Percentiles rank a stretch among this genome's conserved stretches.
phyloP scores from a whole-genome alignment of 1,140 invertebrate genomes.

The Melipona quadrifasciata region DNA sequence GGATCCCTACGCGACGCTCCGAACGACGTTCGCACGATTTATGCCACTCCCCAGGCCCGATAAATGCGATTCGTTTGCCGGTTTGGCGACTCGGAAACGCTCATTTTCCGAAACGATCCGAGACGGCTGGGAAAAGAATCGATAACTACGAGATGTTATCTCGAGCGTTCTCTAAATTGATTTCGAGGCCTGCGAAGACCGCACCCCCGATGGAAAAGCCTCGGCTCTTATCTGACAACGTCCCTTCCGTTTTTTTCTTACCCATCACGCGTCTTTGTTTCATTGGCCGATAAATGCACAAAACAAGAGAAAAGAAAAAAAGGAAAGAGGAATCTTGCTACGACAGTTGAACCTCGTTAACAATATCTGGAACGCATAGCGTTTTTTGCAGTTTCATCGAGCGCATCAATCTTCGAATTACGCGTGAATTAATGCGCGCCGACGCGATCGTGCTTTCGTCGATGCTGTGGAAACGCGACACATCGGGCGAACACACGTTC shows the following conservation, averaged over 20 bases:
- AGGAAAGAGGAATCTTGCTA: neutral
- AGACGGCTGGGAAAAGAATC: conserved; percentile 50
- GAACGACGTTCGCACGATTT: neutral
- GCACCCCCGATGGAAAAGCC: conserved; percentile 44
- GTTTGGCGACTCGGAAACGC: conserved; percentile 12
- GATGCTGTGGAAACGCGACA: conserved; percentile 38
- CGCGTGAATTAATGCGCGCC: conserved; percentile 64
- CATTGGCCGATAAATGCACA: neutral
- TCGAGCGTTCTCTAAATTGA: conserved; percentile 76
- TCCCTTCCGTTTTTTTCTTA: conserved; percentile 69
- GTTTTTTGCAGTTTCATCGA: conserved; percentile 55
- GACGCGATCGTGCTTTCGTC: neutral
- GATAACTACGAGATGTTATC: conserved; percentile 64
- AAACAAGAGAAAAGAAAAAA: neutral
- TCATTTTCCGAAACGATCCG: conserved; percentile 14
- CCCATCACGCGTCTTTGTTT: conserved; percentile 65
- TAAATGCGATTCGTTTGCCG: neutral
- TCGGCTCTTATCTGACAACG: conserved; percentile 70
- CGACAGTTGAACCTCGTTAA: neutral
- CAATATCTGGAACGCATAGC: neutral
- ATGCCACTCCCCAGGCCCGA: neutral
- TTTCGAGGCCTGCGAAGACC: conserved; percentile 69
- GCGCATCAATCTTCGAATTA: conserved; percentile 75
- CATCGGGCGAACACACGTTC: neutral
- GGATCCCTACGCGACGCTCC: neutral